Conservation (phyloP, 1,140 invertebrate genomes). For the Drusus annulatus region DNA sequence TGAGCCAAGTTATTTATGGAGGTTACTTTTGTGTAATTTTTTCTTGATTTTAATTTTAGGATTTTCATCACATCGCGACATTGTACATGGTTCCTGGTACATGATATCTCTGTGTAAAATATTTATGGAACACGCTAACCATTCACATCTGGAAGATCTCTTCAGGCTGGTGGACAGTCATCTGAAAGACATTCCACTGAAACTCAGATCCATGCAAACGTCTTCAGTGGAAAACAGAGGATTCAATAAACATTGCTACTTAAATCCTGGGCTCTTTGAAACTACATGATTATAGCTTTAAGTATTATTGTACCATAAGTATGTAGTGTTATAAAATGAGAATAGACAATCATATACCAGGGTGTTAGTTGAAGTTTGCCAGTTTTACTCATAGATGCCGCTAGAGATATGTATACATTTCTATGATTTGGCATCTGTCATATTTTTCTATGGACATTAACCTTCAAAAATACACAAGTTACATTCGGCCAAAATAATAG, state of each 20-base stretch:
- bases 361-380: too few species aligned
- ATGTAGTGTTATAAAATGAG: not conserved
- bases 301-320: not conserved
- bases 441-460: too few species aligned
- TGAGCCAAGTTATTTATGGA: too few species aligned
- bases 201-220: conserved; percentile 69
- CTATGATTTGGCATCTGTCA: too few species aligned
- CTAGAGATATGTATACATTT: too few species aligned
- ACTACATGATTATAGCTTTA: not conserved
- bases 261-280: conserved; percentile 75
- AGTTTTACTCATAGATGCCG: too few species aligned
- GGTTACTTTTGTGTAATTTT: too few species aligned
- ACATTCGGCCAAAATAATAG: too few species aligned
- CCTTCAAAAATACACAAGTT: too few species aligned
- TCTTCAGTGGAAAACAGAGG: conserved; percentile 71
- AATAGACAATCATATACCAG: not conserved
- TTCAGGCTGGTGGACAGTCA: conserved; percentile 75
- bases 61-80: conserved; percentile 78
- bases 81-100: conserved; percentile 79
- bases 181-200: conserved; percentile 63
- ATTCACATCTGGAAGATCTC: conserved; percentile 77
- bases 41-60: conserved; percentile 64
- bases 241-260: conserved; percentile 75
- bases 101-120: conserved; percentile 82
- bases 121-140: conserved; percentile 79